phyloP scores from a whole-genome alignment of 64 coral and sea anemone species.

The Acropora tenuis region DNA sequence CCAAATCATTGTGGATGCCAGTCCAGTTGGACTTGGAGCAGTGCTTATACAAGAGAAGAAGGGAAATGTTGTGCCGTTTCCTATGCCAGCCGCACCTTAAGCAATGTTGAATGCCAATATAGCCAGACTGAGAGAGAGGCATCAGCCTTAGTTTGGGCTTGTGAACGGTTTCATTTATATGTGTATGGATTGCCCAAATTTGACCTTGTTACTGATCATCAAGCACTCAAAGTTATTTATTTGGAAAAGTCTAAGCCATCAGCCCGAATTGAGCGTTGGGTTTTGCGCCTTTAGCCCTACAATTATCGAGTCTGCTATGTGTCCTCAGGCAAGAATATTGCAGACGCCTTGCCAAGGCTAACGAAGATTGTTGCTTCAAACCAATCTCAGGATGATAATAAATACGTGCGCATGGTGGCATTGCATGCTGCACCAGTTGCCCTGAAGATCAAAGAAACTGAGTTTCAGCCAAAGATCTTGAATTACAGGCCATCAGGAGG shows the following conservation, averaged over 20 bases:
- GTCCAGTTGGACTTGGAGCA: too few relatives aligned
- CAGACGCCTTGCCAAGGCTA: background rate
- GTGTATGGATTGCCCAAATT: background rate
- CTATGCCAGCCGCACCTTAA: too few relatives aligned
- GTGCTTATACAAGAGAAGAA: background rate
- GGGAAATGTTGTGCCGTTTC: background rate
- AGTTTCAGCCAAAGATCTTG: conserved; percentile 18
- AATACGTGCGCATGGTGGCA: too few relatives aligned
- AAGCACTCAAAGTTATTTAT: background rate
- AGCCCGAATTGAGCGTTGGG: background rate
- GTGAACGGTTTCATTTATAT: too few relatives aligned
- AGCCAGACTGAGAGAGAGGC: background rate
- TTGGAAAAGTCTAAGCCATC: background rate
- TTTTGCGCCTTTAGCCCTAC: background rate
- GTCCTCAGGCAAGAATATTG: background rate
- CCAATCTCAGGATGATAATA: too few relatives aligned
- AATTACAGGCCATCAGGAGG: background rate
- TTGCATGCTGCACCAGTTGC: too few relatives aligned
- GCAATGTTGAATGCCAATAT: background rate
- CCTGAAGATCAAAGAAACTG: conserved; percentile 18
- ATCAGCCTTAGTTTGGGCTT: background rate
- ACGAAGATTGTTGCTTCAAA: too few relatives aligned
- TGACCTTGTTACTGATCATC: background rate
- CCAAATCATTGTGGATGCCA: too few relatives aligned
- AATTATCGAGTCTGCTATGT: background rate